Percentiles rank a stretch among this genome's conserved stretches.
Evolutionary conservation across 1,140 invertebrate species (phyloP).

Genomic region (Mycetomoellerius zeteki): DNA sequence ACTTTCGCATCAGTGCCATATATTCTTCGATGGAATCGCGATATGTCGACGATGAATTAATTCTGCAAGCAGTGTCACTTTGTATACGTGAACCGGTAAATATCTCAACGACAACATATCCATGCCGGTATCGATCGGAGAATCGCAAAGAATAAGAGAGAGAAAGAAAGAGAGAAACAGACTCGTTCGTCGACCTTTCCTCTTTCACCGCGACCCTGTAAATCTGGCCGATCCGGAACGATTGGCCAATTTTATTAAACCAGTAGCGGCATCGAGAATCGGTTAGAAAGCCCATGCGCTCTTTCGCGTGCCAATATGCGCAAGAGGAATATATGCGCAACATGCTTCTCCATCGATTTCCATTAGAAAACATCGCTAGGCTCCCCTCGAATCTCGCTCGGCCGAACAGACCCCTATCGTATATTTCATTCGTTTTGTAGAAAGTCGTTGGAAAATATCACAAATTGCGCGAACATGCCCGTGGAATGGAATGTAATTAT

Average conservation of each 20-base stretch:
- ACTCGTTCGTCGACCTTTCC: conserved; percentile 59
- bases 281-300: conserved; percentile 77
- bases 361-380: conserved; percentile 77
- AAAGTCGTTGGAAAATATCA: conserved; percentile 35
- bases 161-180: neutral
- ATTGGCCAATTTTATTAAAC: conserved; percentile 57
- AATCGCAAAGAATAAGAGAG: neutral
- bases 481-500: conserved; percentile 26
- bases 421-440: conserved; percentile 29
- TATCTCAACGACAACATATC: conserved; percentile 34
- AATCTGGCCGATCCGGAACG: conserved; percentile 60
- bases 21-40: conserved; percentile 5
- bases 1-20: conserved; percentile 14
- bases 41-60: conserved; percentile 41
- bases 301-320: conserved; percentile 66
- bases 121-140: neutral
- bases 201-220: conserved; percentile 64
- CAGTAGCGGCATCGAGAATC: conserved; percentile 67
- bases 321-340: conserved; percentile 62
- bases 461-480: neutral
- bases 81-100: neutral
- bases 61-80: conserved; percentile 3
- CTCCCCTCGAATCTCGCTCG: conserved; percentile 19
- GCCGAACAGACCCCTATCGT: conserved; percentile 9
- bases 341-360: conserved; percentile 74